phyloP scores from a whole-genome alignment of 2,888 invertebrate genomes.

The Saturnia japonica region DNA sequence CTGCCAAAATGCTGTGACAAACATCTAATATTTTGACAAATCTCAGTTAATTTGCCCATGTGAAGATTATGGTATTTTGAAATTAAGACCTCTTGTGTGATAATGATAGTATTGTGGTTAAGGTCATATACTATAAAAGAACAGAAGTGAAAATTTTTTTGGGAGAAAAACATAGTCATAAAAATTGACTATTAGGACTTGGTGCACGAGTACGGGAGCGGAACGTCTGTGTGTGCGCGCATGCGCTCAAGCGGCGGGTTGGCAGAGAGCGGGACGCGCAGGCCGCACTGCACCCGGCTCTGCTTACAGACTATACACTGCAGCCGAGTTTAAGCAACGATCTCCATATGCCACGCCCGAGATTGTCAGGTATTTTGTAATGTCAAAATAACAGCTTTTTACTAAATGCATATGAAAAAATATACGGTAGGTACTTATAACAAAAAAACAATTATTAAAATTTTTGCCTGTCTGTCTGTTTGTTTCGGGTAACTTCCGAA shows the following conservation, averaged over 20 bases:
- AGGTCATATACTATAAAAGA: not conserved
- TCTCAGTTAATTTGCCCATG: no score
- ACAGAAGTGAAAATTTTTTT: not conserved
- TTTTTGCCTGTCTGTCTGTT: no score
- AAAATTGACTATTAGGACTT: conserved; percentile 81
- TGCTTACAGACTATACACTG: conserved; percentile 94
- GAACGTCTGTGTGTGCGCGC: conserved; percentile 91
- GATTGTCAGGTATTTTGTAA: conserved; percentile 83
- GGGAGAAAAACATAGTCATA: not conserved
- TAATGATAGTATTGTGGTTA: no score
- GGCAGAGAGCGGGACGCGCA: conserved; percentile 96
- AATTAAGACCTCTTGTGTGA: no score
- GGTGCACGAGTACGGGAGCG: conserved; percentile 90
- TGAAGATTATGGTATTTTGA: no score
- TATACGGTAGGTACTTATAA: no score
- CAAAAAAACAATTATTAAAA: no score
- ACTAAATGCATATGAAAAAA: no score
- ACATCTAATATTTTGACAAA: no score
- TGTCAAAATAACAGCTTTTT: no score
- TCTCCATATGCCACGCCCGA: conserved; percentile 90
- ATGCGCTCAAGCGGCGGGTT: conserved; percentile 95
- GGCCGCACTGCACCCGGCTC: conserved; percentile 92
- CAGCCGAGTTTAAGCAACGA: conserved; percentile 87
- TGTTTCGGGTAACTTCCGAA: no score
- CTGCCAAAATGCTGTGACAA: no score